Evolutionary conservation across 2,797 vertebrate species (phyloP).

Genomic region (Garrulus glandarius): DNA sequence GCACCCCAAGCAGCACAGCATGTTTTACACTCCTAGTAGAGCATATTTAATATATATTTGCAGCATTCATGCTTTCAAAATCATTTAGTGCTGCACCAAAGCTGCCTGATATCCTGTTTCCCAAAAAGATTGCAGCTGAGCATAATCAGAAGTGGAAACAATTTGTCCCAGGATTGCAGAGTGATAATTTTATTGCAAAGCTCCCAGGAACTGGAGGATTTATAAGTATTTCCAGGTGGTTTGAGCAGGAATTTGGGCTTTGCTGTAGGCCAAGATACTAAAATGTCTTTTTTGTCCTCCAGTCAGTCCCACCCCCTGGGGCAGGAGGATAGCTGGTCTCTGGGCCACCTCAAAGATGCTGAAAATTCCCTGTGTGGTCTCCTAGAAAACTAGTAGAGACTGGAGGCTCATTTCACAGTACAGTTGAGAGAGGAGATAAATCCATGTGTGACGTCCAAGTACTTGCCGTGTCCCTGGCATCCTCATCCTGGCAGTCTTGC

Average conservation of each 20-base stretch:
- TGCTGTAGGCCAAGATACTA: neutral
- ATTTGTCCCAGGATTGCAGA: neutral
- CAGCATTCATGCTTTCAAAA: neutral
- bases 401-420: neutral
- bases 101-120: neutral
- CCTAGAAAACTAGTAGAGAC: neutral
- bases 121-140: neutral
- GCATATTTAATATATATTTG: neutral
- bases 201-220: neutral
- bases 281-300: neutral
- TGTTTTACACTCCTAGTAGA: neutral
- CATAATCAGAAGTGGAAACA: neutral
- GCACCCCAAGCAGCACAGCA: neutral
- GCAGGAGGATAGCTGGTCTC: neutral
- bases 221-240: neutral
- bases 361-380: neutral
- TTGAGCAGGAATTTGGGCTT: neutral
- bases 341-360: neutral
- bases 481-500: neutral
- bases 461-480: neutral
- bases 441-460: neutral
- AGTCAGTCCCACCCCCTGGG: neutral
- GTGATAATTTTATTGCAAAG: neutral
- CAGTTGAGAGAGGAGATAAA: fast-evolving
- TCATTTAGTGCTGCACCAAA: neutral